phyloP scores from a whole-genome alignment of 2,888 invertebrate genomes.

The Aspidiotus destructor region DNA sequence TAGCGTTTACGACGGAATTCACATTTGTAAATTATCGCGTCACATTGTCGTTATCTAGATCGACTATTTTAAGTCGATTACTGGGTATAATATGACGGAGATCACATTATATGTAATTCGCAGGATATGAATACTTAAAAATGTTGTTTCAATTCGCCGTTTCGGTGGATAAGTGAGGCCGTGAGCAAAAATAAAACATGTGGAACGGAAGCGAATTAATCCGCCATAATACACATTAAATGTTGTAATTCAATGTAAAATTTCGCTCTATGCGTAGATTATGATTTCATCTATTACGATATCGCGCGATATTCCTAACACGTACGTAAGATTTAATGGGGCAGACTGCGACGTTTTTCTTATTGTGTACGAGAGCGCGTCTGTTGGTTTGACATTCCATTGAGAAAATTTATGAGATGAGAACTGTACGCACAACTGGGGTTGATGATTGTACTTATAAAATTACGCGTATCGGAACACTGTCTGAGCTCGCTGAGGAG shows the following conservation, averaged over 20 bases:
- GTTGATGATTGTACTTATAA: too few species aligned
- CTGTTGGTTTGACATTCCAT: too few species aligned
- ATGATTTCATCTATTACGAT: slow-evolving; percentile 1
- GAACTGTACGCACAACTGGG: too few species aligned
- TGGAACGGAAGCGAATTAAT: slow-evolving; percentile 12
- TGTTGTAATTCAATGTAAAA: slow-evolving; percentile 1
- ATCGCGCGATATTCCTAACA: slow-evolving; percentile 4
- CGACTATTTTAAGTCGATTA: slow-evolving; percentile 1
- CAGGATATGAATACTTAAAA: slow-evolving; percentile 4
- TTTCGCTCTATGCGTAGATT: not conserved
- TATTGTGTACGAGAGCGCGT: not conserved
- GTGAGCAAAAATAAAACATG: slow-evolving; percentile 6
- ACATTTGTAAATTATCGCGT: too few species aligned
- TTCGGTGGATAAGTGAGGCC: not conserved
- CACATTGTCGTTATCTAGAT: not conserved
- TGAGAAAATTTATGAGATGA: too few species aligned
- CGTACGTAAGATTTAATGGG: not conserved
- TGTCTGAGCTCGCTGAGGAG: too few species aligned
- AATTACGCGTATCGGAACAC: too few species aligned
- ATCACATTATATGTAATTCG: not conserved
- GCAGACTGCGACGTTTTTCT: too few species aligned
- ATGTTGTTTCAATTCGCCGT: not conserved
- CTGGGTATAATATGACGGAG: not conserved
- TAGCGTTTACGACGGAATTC: too few species aligned
- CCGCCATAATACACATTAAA: not conserved